Percentiles rank a stretch among this genome's conserved stretches.
Evolutionary conservation across 2,888 invertebrate genomes (phyloP).

Genomic region (Lapara coniferarum): DNA sequence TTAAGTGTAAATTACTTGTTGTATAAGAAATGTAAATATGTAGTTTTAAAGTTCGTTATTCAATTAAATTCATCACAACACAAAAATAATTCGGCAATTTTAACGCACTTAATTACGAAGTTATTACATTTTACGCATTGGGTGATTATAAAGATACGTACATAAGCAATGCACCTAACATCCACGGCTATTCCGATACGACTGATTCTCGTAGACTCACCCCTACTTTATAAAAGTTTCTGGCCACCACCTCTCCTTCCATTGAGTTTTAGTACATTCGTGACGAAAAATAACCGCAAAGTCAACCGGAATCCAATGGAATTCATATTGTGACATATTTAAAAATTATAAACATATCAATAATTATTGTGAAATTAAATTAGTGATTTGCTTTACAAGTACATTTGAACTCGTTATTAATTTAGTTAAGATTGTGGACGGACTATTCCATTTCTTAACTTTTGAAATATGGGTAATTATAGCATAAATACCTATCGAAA

Average conservation of each 20-base stretch:
- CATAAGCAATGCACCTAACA: conserved; percentile 47
- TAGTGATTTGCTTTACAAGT: too few species aligned
- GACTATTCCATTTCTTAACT: too few species aligned
- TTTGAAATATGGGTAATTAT: too few species aligned
- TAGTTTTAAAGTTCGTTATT: too few species aligned
- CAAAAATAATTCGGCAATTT: background rate
- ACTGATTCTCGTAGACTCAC: conserved; percentile 55
- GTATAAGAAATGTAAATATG: background rate
- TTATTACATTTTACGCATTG: background rate
- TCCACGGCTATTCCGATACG: conserved; percentile 52
- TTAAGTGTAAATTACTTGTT: background rate
- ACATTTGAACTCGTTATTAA: too few species aligned
- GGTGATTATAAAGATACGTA: conserved; percentile 47
- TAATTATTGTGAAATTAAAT: too few species aligned
- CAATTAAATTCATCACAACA: background rate
- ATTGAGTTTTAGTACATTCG: conserved; percentile 19
- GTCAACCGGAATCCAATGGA: conserved; percentile 27
- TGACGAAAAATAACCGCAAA: conserved; percentile 26
- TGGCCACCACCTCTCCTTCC: conserved; percentile 52
- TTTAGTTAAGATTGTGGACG: too few species aligned
- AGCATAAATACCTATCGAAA: too few species aligned
- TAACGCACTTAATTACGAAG: background rate
- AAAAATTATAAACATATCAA: background rate
- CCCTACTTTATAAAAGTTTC: conserved; percentile 63
- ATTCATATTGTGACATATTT: background rate